phyloP scores from a whole-genome alignment of 1,140 invertebrate genomes.

The Drosophila asahinai region DNA sequence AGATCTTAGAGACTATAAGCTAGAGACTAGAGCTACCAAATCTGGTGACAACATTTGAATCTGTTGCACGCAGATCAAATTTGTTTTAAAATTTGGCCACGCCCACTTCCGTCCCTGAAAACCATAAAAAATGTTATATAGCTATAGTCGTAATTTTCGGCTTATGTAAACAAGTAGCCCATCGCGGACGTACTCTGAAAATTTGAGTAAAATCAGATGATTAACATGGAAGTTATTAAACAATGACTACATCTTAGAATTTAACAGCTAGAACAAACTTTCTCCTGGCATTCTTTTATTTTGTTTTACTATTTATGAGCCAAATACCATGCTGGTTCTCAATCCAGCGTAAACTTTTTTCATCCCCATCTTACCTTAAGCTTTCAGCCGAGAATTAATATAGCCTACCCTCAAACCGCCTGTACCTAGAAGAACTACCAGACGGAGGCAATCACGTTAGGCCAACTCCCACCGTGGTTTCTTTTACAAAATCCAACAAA shows the following conservation, averaged over 20 bases:
- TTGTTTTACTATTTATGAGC: constrained; percentile 24
- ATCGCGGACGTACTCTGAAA: too few species aligned
- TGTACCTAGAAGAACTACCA: constrained; percentile 47
- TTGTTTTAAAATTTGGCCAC: too few species aligned
- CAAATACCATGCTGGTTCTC: constrained; percentile 43
- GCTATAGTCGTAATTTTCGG: too few species aligned
- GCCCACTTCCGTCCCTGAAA: too few species aligned
- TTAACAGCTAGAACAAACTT: neutral
- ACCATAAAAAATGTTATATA: too few species aligned
- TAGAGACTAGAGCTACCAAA: too few species aligned
- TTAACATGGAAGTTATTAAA: too few species aligned
- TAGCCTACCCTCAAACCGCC: constrained; percentile 13
- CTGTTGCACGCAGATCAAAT: too few species aligned
- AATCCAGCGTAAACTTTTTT: constrained; percentile 31
- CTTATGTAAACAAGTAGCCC: too few species aligned
- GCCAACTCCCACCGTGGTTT: constrained; percentile 7
- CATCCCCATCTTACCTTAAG: constrained; percentile 52
- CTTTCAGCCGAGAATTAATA: constrained; percentile 50
- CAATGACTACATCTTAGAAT: neutral
- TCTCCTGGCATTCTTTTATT: constrained; percentile 3
- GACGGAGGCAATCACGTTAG: constrained; percentile 46
- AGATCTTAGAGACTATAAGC: too few species aligned
- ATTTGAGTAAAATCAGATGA: too few species aligned
- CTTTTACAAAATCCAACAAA: constrained; percentile 58
- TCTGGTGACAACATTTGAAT: too few species aligned